Percentiles rank a stretch among this genome's conserved stretches.
These are phyloP conservation scores for Theristicus caerulescens DNA, from an alignment of 2,113 vertebrate species.

Conservation along the genomic window DNA sequence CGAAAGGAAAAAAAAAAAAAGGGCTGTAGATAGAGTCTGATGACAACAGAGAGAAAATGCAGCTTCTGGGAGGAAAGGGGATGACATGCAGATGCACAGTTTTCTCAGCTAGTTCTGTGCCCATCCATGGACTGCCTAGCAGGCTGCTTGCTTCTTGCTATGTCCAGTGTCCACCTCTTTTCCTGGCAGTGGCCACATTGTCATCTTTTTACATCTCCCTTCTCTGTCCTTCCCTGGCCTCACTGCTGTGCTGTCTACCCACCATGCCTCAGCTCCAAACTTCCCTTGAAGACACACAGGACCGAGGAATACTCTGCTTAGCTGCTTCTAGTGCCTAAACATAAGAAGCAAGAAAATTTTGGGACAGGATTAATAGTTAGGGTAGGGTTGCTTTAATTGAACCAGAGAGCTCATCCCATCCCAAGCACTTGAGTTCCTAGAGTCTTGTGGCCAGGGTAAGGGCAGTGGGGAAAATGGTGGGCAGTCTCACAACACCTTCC, in stretches of 20 bases:
- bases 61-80: neutral
- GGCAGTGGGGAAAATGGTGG: neutral
- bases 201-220: neutral
- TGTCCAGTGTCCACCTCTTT: rapidly evolving
- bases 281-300: neutral
- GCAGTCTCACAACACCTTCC: neutral
- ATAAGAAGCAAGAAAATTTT: neutral
- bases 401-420: neutral
- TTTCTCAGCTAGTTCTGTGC: neutral
- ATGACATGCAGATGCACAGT: neutral
- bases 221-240: neutral
- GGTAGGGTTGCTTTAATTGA: neutral
- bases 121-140: neutral
- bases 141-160: neutral
- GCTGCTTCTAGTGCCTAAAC: neutral
- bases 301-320: neutral
- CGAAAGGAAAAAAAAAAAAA: neutral
- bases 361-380: neutral
- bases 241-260: neutral
- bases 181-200: rapidly evolving
- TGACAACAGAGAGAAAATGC: neutral
- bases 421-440: neutral
- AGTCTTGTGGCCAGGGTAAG: neutral
- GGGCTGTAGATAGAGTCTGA: neutral
- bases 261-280: neutral